Percentiles rank a stretch among this genome's conserved stretches.
phyloP scores from a whole-genome alignment of 2,113 vertebrate species.

The Carassius gibelio region DNA sequence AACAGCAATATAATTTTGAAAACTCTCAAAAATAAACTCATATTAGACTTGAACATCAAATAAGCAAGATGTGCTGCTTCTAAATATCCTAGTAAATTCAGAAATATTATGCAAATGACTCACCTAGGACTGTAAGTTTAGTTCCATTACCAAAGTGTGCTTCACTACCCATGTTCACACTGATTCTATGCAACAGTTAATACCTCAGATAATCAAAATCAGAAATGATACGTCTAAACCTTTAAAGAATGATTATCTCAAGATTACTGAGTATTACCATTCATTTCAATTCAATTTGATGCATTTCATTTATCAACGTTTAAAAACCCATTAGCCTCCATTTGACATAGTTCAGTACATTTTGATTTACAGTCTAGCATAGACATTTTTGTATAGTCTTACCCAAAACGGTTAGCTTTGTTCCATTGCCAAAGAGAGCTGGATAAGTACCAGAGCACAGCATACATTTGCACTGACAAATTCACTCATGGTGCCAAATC shows the following conservation, averaged over 20 bases:
- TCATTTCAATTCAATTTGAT: not conserved
- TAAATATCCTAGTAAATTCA: not conserved
- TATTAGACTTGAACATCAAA: too few relatives aligned
- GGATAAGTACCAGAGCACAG: not conserved
- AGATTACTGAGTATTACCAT: not conserved
- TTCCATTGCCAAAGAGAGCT: not conserved
- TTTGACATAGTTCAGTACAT: not conserved
- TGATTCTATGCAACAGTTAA: conserved; percentile 55
- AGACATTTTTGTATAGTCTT: not conserved
- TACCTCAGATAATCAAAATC: conserved; percentile 7
- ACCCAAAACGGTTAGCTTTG: not conserved
- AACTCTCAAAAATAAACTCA: too few relatives aligned
- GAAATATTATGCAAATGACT: conserved; percentile 2
- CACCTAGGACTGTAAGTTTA: conserved; percentile 65
- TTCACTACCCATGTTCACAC: conserved; percentile 71
- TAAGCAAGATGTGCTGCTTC: not conserved
- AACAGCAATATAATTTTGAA: not conserved
- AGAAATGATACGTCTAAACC: not conserved
- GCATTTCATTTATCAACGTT: not conserved
- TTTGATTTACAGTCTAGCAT: not conserved
- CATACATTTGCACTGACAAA: not conserved
- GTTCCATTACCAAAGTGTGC: conserved; percentile 75
- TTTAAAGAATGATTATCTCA: not conserved
- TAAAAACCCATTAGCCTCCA: not conserved
- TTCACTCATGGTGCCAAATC: not conserved